Evolutionary conservation across 2,888 invertebrate species (phyloP).

Genomic region (Acleris emargana): DNA sequence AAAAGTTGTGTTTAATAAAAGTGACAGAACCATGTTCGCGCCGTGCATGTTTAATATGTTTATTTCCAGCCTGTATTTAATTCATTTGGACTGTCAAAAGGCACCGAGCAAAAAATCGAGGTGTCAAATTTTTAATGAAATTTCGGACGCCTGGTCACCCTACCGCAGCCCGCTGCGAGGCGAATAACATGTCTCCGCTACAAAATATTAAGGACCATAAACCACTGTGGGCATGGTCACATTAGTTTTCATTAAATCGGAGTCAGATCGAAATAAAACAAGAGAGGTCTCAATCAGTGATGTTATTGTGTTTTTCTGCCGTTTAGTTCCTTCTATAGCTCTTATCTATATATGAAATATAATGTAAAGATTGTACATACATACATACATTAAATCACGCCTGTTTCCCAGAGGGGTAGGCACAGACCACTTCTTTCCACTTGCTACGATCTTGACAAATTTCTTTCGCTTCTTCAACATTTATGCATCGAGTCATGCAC

Average conservation of each 20-base stretch:
- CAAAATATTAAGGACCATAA: conserved; percentile 23
- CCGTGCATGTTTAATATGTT: too few relatives aligned
- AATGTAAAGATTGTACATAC: too few relatives aligned
- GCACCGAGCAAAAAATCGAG: neutral
- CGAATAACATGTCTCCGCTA: conserved; percentile 27
- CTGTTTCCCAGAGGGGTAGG: too few relatives aligned
- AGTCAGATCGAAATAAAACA: conserved; percentile 20
- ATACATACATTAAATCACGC: too few relatives aligned
- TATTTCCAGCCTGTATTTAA: neutral
- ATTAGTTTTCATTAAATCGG: conserved; percentile 30
- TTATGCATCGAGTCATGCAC: too few relatives aligned
- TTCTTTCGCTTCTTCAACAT: too few relatives aligned
- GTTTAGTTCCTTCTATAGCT: too few relatives aligned
- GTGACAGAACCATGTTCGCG: too few relatives aligned
- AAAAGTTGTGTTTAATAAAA: too few relatives aligned
- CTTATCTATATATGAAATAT: too few relatives aligned
- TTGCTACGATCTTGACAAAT: too few relatives aligned
- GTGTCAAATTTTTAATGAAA: conserved; percentile 1
- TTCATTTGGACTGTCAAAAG: neutral
- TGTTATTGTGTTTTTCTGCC: neutral
- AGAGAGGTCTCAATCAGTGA: neutral
- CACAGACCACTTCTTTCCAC: too few relatives aligned
- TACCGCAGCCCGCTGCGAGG: conserved; percentile 18
- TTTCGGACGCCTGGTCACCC: conserved; percentile 5
- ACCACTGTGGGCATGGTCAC: conserved; percentile 6